A percentile compares a stretch with the other conserved stretches of the same genome.
phyloP scores from a whole-genome alignment of 2,888 invertebrate species.

The Aproaerema taeniolella region DNA sequence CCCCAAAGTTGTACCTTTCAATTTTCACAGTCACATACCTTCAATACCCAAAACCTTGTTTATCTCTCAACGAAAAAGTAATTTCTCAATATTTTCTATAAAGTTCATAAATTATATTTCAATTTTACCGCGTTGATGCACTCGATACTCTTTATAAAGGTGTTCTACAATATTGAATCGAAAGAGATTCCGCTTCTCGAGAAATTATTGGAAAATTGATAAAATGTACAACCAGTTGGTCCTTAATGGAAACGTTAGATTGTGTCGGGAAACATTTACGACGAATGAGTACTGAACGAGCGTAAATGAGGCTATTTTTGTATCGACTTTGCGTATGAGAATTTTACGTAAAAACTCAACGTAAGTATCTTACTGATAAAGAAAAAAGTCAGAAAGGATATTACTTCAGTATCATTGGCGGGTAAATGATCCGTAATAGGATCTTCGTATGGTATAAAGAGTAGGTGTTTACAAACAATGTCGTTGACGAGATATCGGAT shows the following conservation, averaged over 20 bases:
- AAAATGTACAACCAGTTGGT: too few species aligned
- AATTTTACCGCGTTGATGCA: neutral
- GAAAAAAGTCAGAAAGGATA: constrained; percentile 37
- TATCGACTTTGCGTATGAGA: constrained; percentile 32
- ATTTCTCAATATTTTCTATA: too few species aligned
- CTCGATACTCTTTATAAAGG: constrained; percentile 5
- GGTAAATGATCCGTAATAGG: constrained; percentile 62
- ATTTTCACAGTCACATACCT: too few species aligned
- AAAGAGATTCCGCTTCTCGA: constrained; percentile 2
- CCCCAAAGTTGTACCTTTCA: too few species aligned
- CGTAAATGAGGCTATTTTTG: too few species aligned
- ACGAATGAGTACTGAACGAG: too few species aligned
- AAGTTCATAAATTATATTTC: constrained; percentile 7
- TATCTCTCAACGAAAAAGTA: too few species aligned
- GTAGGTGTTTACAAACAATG: constrained; percentile 43
- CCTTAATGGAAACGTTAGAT: too few species aligned
- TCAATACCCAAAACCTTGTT: too few species aligned
- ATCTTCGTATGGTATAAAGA: constrained; percentile 51
- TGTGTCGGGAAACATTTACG: too few species aligned
- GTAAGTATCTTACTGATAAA: constrained; percentile 42
- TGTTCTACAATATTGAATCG: constrained; percentile 5
- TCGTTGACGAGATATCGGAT: constrained; percentile 40
- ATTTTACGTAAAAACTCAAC: constrained; percentile 37
- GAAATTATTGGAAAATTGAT: constrained; percentile 11
- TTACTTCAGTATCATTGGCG: constrained; percentile 65